Evolutionary conservation across 2,797 vertebrate genomes (phyloP), one percentile per base, ranked within the genome.

Genomic region (Pygocentrus nattereri): DNA sequence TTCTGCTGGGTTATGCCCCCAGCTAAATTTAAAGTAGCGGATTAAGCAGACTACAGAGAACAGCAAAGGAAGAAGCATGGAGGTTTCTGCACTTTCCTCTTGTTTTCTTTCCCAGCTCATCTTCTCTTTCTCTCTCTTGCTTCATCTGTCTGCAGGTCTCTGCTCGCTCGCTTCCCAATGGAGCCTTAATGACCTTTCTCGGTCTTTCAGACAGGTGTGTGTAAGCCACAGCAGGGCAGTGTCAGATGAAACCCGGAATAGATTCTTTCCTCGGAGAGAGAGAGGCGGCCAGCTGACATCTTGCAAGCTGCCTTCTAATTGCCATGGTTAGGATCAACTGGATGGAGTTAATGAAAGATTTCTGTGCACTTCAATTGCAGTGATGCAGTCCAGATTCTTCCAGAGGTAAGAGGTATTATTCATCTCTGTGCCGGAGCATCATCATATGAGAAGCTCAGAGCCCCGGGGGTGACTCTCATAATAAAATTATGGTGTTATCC

Each of bases 221-320:
- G 31, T 58, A 30, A 44, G 67, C 65, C 52, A 69, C 76, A 59
- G 77, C 19, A 7, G 41, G 77, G 30, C 25, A 54, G 49, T 61
- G 74, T 77, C 31, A 74, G 49, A 84, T 52, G 71, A 62, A 49
- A 74, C 76, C 74, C 10, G 54, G 67, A 49, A 79, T 23, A 71
- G 38, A 61, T 56, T 34, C 49, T 44, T 49, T 49, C 47, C 49
- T 31, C 23, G 16, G 30, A 19, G 30, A 64, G 34, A 67, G 67
- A 59, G 34, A 12, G 16, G 23, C 69, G 52, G 44, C 47, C 47
- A 50, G 47, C 69, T 18, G 44, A 71, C 47, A 49, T 31, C 69
- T 50, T 23, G 8, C 23, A 71, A 52, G 68, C 5, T 7, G 4
- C 34, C 19, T 10, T 19, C 7, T 71, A 71, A 21, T 50, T 71